Evolutionary conservation across 2,888 invertebrate species (phyloP), one percentile per base, ranked within the genome.

Genomic region (Agapostemon virescens): DNA sequence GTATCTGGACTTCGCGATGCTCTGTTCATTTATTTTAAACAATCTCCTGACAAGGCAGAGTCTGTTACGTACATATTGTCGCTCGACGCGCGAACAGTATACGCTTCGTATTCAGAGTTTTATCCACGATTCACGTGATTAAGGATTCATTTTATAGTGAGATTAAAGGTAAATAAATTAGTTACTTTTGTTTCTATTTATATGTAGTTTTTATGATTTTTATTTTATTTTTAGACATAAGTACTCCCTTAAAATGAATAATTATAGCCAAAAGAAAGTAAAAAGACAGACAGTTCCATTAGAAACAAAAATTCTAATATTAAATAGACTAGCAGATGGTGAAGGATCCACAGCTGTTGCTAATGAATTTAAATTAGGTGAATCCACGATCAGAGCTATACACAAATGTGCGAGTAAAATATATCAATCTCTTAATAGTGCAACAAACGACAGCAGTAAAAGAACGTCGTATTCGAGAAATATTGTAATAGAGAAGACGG

Each of bases 291-390:
- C 75, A 75, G 70, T 79, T 76, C 5, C 75, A 75, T 79, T 84
- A 71, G 77, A 84, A 82, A 79, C 74, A 26, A 81, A 81, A 81
- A 70, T 79, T 55, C n/a, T 55, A 77, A 81, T n/a, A n/a, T n/a
- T n/a, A n/a, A n/a, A n/a, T n/a, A n/a, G n/a, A n/a, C n/a, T n/a
- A n/a, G n/a, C n/a, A n/a, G n/a, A n/a, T n/a, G n/a, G n/a, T n/a
- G n/a, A n/a, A n/a, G n/a, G n/a, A n/a, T n/a, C n/a, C n/a, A n/a
- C n/a, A n/a, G n/a, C n/a, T n/a, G n/a, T n/a, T n/a, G n/a, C n/a
- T n/a, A n/a, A n/a, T n/a, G n/a, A n/a, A n/a, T n/a, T n/a, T n/a
- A n/a, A n/a, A n/a, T n/a, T n/a, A n/a, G n/a, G n/a, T n/a, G n/a
- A n/a, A n/a, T n/a, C n/a, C n/a, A n/a, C n/a, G n/a, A n/a, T n/a